Conservation (phyloP, 2,113 vertebrate species). For the Cercocebus atys region DNA sequence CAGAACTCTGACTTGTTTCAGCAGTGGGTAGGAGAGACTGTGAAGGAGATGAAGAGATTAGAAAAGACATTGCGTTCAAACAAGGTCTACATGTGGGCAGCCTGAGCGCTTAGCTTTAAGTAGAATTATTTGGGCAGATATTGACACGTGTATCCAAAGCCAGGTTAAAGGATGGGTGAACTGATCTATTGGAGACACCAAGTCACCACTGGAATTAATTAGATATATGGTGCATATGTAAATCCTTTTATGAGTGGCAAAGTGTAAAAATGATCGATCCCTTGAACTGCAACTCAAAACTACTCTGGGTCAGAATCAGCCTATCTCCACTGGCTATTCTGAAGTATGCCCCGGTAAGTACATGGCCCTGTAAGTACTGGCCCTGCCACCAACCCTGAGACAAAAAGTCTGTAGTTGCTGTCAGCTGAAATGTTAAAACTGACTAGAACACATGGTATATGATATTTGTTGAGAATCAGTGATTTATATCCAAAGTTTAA, state of each 20-base stretch:
- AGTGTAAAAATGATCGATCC: not conserved
- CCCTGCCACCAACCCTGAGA: not conserved
- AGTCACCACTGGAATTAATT: not conserved
- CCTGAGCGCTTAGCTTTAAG: not conserved
- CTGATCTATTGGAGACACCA: not conserved
- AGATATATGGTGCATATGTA: not conserved
- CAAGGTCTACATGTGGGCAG: not conserved
- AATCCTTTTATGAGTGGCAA: not conserved
- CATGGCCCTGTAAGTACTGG: not conserved
- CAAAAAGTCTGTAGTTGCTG: not conserved
- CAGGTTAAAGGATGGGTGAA: not conserved
- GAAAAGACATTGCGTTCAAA: not conserved
- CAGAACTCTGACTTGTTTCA: not conserved
- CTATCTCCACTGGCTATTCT: not conserved
- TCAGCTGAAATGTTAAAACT: not conserved
- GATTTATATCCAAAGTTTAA: conserved; percentile 27
- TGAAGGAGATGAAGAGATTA: not conserved
- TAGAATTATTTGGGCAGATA: not conserved
- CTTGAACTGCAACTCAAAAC: not conserved
- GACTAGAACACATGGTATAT: not conserved
- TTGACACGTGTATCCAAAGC: not conserved
- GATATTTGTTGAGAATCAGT: not conserved
- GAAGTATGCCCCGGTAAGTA: not conserved
- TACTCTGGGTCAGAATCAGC: not conserved
- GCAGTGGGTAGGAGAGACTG: not conserved